Percentiles rank a stretch among this genome's conserved stretches.
Conservation (phyloP, 30 jellyfish, hydroid and myxozoan species). For the Mastigias papua region DNA sequence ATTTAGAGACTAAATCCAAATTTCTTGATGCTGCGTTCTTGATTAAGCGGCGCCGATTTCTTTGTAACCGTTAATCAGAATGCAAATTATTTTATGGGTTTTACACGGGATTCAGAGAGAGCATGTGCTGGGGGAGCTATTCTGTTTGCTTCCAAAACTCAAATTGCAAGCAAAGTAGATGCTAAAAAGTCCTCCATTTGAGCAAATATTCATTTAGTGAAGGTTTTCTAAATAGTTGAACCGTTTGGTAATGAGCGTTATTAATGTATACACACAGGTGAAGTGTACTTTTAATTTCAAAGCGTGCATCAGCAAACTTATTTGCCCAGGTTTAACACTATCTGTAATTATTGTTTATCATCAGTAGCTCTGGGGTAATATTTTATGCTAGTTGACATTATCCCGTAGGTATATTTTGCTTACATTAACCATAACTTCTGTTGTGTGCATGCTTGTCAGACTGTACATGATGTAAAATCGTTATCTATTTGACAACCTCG, state of each 20-base stretch:
- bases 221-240: not conserved
- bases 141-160: not conserved
- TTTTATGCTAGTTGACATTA: not conserved
- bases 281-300: not conserved
- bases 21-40: not conserved
- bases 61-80: slow-evolving; percentile 5
- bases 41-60: not conserved
- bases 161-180: slow-evolving; percentile 3
- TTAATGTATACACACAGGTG: slow-evolving; percentile 2
- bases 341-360: not conserved
- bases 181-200: slow-evolving; percentile 4
- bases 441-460: too few species aligned
- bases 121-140: not conserved
- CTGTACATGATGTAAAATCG: too few species aligned
- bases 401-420: not conserved
- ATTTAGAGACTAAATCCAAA: not conserved
- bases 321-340: slow-evolving; percentile 14
- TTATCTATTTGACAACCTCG: too few species aligned
- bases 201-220: not conserved
- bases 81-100: not conserved
- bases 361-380: not conserved
- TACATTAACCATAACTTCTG: too few species aligned
- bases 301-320: not conserved
- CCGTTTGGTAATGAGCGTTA: slow-evolving; percentile 1
- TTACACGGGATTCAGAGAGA: not conserved